phyloP scores from a whole-genome alignment of 2,113 vertebrate species.

The Leucoraja erinaceus region DNA sequence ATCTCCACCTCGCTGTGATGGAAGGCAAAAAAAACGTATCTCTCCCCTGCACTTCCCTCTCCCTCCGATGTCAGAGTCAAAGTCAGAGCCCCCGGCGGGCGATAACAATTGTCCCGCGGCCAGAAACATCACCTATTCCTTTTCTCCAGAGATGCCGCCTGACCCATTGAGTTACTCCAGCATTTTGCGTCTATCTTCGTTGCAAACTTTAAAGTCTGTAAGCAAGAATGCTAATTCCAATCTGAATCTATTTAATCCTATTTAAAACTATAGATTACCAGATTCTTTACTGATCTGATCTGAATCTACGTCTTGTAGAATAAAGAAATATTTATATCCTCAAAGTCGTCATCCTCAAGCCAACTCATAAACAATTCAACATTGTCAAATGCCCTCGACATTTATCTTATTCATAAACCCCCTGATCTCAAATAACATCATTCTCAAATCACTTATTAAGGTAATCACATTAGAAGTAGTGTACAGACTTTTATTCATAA shows the following conservation, averaged over 20 bases:
- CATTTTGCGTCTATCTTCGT: too few relatives aligned
- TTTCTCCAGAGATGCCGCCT: too few relatives aligned
- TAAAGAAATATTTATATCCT: background rate
- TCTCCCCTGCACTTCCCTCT: too few relatives aligned
- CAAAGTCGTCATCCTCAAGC: background rate
- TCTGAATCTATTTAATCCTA: background rate
- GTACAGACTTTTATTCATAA: background rate
- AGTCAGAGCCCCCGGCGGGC: too few relatives aligned
- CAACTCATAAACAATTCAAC: background rate
- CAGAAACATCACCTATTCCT: too few relatives aligned
- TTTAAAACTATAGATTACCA: background rate
- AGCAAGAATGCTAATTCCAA: background rate
- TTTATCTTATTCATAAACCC: background rate
- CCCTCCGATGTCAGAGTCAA: too few relatives aligned
- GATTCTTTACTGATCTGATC: background rate
- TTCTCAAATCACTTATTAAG: background rate
- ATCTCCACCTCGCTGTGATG: too few relatives aligned
- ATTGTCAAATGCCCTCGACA: background rate
- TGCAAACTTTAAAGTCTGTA: background rate
- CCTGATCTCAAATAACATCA: background rate
- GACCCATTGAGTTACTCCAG: too few relatives aligned
- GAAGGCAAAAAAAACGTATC: too few relatives aligned
- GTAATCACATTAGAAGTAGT: background rate
- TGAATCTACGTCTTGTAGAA: background rate
- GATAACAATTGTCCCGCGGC: too few relatives aligned